Base-by-base conservation (phyloP, 2,888 invertebrate species). In the Herminia tarsipennalis region DNA sequence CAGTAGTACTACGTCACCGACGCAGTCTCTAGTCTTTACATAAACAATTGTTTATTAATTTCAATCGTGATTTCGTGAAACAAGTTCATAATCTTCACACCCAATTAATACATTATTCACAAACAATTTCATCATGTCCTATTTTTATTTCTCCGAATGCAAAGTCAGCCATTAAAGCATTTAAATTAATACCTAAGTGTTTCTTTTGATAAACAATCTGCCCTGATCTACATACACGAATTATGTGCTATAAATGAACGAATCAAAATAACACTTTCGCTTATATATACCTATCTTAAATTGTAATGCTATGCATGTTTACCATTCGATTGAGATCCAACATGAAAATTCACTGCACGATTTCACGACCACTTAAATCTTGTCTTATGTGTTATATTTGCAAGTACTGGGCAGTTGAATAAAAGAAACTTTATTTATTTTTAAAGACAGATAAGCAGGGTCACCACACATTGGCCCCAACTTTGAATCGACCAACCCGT, bases 221-320 rank as follows among this genome's bases (percentile, higher is more conserved):
- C 54, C 69, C 71, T 69, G 53, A 70, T 66, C 65, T 58, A 66
- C 67, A 62, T 64, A 44, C 41, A 51, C 43, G 43, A 66, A 67
- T 68, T 67, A 70, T 53, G 52, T 37, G 39, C 38, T 46, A 49
- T 58, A 54, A 61, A 60, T 47, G n/a, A 57, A 41, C 41, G 45
- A 45, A 55, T 46, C 45, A 59, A 66, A 70, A 63, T 40, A 48
- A 49, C 35, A 42, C 22, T 54, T 41, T 47, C 39, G 16, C 18
- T 36, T 54, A 32, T 25, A 45, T 32, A 36, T 12, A 5, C 24
- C 10, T 34, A 47, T 51, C 38, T 41, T 47, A 34, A 21, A 25
- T 14, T 56, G n/a, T n/a, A n/a, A 16, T 24, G 3, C 16, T 9
- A 16, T 21, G 22, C 6, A 5, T 35, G 24, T 22, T 13, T 14